These are phyloP conservation scores for Dryobates pubescens DNA, from an alignment of 2,797 vertebrate species.

Conservation along the genomic window DNA sequence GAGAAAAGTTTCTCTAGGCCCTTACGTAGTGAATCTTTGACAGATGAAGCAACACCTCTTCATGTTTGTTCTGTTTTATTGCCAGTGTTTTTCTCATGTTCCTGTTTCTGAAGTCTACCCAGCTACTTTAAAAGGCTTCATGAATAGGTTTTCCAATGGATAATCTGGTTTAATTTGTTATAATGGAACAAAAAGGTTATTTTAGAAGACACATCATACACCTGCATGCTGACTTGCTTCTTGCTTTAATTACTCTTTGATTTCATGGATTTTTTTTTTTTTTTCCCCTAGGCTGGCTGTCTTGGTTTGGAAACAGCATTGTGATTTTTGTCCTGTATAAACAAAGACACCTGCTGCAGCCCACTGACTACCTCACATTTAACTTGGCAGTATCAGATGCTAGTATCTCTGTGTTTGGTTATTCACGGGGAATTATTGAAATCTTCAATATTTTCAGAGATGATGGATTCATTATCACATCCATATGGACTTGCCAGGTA, in stretches of 20 bases:
- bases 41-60: not conserved
- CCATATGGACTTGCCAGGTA: constrained; percentile 91
- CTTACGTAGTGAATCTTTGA: not conserved
- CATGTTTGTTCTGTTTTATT: not conserved
- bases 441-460: constrained; percentile 90
- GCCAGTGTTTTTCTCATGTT: not conserved
- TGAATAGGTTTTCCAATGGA: not conserved
- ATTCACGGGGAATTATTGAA: constrained; percentile 88
- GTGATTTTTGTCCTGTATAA: constrained; percentile 89
- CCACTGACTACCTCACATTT: constrained; percentile 87
- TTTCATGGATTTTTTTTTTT: constrained; percentile 36
- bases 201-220: not conserved
- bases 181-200: not conserved
- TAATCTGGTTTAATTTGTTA: not conserved
- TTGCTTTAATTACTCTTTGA: not conserved
- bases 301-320: constrained; percentile 91
- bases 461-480: constrained; percentile 87
- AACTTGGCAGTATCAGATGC: constrained; percentile 88
- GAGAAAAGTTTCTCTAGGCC: not conserved
- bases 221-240: not conserved
- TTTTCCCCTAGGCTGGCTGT: constrained; percentile 83
- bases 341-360: constrained; percentile 84
- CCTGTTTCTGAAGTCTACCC: not conserved
- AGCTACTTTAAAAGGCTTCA: not conserved
- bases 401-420: constrained; percentile 88